Evolutionary conservation across 2,888 invertebrate species (phyloP), one percentile per base, ranked within the genome.

Genomic region (Lithophane socia): DNA sequence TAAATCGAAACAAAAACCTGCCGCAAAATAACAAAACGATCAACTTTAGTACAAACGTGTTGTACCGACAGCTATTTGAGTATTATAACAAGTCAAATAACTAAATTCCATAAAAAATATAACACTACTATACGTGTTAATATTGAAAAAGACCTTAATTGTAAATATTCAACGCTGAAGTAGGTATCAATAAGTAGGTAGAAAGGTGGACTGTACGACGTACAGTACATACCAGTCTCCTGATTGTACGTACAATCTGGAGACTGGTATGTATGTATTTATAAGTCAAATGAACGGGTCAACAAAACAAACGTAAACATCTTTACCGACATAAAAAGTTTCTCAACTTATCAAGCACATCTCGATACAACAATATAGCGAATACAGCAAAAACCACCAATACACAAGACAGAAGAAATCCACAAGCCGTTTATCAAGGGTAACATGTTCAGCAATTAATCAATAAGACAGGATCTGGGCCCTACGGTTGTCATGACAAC

Each of bases 371-470:
- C 24, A 75, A 74, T 74, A 78, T 61, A 68, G 44, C 47, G 13
- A 56, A 54, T 66, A 44, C 75, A 72, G 69, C 73, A 77, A 81
- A 87, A 85, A 75, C 71, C 29, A 65, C 65, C 71, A 76, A 72
- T 83, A 77, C 82, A 82, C 68, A 80, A 76, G 73, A 77, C 76
- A 65, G 58, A 78, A 84, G 86, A 83, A 80, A 75, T 70, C 64
- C 73, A 74, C 79, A 70, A 84, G 83, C 82, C 88, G 85, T 92
- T 91, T 91, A 91, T 92, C 92, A 92, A 86, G 83, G 86, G 90
- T 86, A 89, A 90, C 90, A 89, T 90, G 89, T 90, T 83, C 86
- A 88, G 89, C 90, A 92, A 94, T 94, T 94, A 94, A 94, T 94
- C 94, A 94, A 93, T 94, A 93, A 91, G 93, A 92, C 92, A 91